Evolutionary conservation across 2,113 vertebrate genomes (phyloP).

Genomic region (Microtus montanus): DNA sequence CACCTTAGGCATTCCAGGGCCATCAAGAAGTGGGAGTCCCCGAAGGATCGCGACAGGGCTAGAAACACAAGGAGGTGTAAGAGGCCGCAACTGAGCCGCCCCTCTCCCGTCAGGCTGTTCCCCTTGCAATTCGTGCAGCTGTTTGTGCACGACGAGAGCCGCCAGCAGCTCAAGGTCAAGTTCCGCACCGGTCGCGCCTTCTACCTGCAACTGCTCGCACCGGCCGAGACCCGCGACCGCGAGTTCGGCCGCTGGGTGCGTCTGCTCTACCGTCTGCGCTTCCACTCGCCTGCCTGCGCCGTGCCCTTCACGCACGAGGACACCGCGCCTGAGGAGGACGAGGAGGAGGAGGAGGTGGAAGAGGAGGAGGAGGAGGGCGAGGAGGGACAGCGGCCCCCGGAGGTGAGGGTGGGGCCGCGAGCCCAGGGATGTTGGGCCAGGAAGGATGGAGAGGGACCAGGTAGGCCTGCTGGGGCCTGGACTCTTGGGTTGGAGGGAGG

Average conservation of each 20-base stretch:
- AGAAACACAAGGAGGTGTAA: background rate
- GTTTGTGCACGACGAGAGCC: constrained; percentile 67
- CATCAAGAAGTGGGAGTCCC: background rate
- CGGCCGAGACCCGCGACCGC: background rate
- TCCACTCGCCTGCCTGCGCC: background rate
- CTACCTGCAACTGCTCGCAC: constrained; percentile 77
- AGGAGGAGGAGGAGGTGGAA: rapidly evolving
- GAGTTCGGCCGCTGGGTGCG: constrained; percentile 80
- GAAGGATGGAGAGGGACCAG: background rate
- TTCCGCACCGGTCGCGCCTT: constrained; percentile 72
- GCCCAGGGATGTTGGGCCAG: background rate
- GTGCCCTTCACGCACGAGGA: constrained; percentile 57
- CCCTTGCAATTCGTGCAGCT: constrained; percentile 79
- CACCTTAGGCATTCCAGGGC: background rate
- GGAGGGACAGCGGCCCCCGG: background rate
- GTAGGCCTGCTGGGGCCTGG: background rate
- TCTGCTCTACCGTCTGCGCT: constrained; percentile 78
- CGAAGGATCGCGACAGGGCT: no score
- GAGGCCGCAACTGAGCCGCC: background rate
- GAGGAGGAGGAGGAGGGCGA: rapidly evolving
- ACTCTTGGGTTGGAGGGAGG: background rate
- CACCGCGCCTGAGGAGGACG: background rate
- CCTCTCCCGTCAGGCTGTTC: constrained; percentile 63
- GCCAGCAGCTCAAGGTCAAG: constrained; percentile 78
- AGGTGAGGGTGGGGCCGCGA: background rate